Conservation (phyloP, 2,797 vertebrate genomes). For the Lemur catta region DNA sequence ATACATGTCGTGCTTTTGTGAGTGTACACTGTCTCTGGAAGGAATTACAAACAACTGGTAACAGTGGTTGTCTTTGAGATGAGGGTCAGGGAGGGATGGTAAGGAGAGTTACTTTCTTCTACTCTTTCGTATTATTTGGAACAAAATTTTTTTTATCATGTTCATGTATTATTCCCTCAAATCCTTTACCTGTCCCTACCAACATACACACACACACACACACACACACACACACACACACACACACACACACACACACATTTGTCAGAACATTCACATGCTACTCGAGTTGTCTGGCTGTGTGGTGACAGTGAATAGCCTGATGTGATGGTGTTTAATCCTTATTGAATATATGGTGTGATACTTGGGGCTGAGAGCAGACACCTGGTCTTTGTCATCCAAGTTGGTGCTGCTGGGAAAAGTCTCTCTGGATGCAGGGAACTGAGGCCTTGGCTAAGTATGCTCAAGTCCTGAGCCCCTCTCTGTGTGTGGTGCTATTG, state of each 20-base stretch:
- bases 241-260: background rate
- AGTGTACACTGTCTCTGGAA: background rate
- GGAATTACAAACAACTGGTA: background rate
- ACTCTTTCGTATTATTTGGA: background rate
- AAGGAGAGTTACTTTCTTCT: background rate
- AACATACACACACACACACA: background rate
- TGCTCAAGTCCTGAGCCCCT: background rate
- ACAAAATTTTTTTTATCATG: background rate
- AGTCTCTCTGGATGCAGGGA: background rate
- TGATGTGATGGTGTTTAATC: background rate
- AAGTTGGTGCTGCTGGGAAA: background rate
- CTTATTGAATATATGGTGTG: background rate
- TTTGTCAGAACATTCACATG: background rate
- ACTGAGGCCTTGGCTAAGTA: background rate
- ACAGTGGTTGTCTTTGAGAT: conserved; percentile 15
- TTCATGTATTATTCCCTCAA: background rate
- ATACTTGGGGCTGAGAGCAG: background rate
- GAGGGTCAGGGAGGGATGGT: background rate
- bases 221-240: background rate
- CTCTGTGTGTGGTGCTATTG: background rate
- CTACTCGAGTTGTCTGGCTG: background rate
- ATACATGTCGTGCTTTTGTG: background rate
- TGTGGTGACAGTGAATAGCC: background rate
- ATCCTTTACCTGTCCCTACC: background rate
- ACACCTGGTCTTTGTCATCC: background rate